These are phyloP conservation scores for Lates calcarifer DNA, from an alignment of 2,113 vertebrate species.

Conservation along the genomic window DNA sequence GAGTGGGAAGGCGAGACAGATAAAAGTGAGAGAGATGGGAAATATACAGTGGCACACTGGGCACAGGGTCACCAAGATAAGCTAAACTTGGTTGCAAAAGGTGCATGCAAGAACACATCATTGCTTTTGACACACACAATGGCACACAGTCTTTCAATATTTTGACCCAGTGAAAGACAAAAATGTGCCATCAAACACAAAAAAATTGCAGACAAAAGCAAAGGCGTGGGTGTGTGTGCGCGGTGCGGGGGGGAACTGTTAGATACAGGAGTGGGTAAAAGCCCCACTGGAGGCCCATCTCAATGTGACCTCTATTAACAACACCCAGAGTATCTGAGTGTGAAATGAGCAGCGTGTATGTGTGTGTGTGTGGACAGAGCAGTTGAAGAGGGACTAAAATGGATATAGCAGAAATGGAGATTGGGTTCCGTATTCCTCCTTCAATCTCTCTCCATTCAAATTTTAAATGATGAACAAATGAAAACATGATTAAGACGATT, in stretches of 20 bases:
- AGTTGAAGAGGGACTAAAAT: constrained; percentile 5
- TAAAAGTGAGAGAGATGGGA: constrained; percentile 10
- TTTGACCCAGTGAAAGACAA: constrained; percentile 16
- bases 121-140: neutral
- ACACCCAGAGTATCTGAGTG: constrained; percentile 67
- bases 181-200: neutral
- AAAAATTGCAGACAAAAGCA: neutral
- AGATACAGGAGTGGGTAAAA: constrained; percentile 54
- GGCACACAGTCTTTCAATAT: constrained; percentile 1
- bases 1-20: constrained; percentile 12
- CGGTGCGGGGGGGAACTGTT: constrained; percentile 35
- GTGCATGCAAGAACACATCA: neutral
- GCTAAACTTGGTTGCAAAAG: constrained; percentile 12
- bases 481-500: constrained; percentile 29
- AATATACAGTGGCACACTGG: neutral
- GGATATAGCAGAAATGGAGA: constrained; percentile 8
- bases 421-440: neutral
- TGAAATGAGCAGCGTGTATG: constrained; percentile 75
- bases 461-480: constrained; percentile 23
- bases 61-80: constrained; percentile 24
- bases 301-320: constrained; percentile 84
- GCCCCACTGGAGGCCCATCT: constrained; percentile 59
- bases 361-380: neutral
- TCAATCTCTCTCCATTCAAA: constrained; percentile 1
- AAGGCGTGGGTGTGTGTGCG: neutral